These are phyloP conservation scores for Ceratina australensis DNA, from an alignment of 1,140 invertebrate species.

Conservation along the genomic window DNA sequence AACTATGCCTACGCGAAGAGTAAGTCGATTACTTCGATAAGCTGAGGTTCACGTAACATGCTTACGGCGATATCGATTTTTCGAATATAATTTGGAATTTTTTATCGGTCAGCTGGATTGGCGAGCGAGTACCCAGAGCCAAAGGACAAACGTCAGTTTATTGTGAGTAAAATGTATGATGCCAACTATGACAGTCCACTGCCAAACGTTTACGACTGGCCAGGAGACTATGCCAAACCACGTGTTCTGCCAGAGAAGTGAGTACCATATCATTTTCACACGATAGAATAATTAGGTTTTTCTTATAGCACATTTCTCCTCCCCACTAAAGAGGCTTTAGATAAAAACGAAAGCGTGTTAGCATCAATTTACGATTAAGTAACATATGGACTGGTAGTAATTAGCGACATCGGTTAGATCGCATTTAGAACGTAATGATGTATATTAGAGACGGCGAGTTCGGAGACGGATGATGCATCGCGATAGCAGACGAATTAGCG, in stretches of 20 bases:
- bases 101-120: constrained; percentile 80
- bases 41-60: no score
- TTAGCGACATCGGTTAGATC: constrained; percentile 26
- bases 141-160: constrained; percentile 85
- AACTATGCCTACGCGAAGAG: constrained; percentile 85
- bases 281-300: constrained; percentile 3
- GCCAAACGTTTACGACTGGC: constrained; percentile 88
- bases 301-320: neutral
- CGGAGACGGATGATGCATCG: neutral
- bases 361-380: neutral
- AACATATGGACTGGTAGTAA: constrained; percentile 9
- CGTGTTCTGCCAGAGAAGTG: constrained; percentile 76
- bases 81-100: neutral
- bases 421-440: neutral
- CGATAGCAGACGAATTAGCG: neutral
- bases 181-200: constrained; percentile 89
- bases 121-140: constrained; percentile 93
- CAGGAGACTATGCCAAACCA: constrained; percentile 73
- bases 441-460: constrained; percentile 11
- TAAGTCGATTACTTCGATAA: constrained; percentile 57
- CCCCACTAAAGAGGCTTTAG: neutral
- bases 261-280: constrained; percentile 55
- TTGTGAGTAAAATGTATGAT: constrained; percentile 88
- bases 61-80: no score
- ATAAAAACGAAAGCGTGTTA: constrained; percentile 5